Evolutionary conservation across 2,113 vertebrate genomes (phyloP).

Genomic region (Hydrochoerus hydrochaeris): DNA sequence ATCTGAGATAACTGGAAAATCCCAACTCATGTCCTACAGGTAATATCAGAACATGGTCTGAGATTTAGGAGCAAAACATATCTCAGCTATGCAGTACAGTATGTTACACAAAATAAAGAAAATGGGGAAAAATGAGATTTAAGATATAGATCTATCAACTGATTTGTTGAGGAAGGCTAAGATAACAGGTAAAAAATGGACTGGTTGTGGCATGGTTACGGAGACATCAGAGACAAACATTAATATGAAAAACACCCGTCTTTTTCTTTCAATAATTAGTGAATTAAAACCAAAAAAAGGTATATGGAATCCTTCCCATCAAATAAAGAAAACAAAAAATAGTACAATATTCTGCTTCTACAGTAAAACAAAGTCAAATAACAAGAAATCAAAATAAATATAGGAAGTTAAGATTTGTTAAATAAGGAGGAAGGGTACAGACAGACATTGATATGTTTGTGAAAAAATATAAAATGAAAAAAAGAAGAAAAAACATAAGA

Average conservation of each 20-base stretch:
- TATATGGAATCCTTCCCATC: not conserved
- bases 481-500: not conserved
- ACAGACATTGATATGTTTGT: not conserved
- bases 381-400: conserved; percentile 14
- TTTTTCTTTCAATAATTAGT: conserved; percentile 12
- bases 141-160: not conserved
- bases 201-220: not conserved
- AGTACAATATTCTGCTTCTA: not conserved
- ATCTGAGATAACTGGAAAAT: not conserved
- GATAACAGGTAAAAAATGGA: not conserved
- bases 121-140: not conserved
- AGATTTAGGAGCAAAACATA: not conserved
- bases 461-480: not conserved
- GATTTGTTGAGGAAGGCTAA: not conserved
- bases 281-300: conserved; percentile 20
- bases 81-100: not conserved
- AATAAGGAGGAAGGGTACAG: not conserved
- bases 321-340: not conserved
- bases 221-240: not conserved
- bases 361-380: conserved; percentile 40
- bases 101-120: not conserved
- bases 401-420: not conserved
- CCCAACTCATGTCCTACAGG: not conserved
- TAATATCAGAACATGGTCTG: not conserved
- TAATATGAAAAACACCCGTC: not conserved